Evolutionary conservation across 2,888 invertebrate species (phyloP).

Genomic region (Digitonthophagus gazella): DNA sequence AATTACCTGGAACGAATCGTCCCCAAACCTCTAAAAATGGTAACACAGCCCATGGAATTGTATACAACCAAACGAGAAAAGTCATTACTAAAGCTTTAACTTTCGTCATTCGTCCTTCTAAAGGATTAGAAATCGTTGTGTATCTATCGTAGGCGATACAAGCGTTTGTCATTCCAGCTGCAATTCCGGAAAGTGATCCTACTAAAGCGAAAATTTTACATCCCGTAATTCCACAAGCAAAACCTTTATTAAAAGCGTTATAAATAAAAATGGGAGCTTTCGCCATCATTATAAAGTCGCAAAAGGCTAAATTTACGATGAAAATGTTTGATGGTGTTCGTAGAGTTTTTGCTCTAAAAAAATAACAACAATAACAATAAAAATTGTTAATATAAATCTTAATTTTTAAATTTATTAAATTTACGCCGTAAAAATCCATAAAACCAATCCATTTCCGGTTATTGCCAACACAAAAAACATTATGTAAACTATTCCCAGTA

Average conservation of each 20-base stretch:
- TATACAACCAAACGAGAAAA: conserved; percentile 70
- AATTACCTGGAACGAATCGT: conserved; percentile 78
- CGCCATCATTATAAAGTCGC: conserved; percentile 85
- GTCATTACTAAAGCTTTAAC: conserved; percentile 79
- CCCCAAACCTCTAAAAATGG: conserved; percentile 84
- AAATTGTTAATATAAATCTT: neutral
- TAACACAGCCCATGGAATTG: conserved; percentile 77
- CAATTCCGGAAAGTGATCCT: conserved; percentile 78
- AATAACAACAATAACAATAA: neutral
- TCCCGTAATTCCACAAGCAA: conserved; percentile 68
- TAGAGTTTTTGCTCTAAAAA: conserved; percentile 64
- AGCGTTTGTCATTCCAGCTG: conserved; percentile 76
- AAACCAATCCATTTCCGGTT: conserved; percentile 80
- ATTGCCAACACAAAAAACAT: conserved; percentile 71
- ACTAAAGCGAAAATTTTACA: conserved; percentile 76
- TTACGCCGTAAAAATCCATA: conserved; percentile 80
- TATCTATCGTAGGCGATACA: conserved; percentile 82
- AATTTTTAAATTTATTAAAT: conserved; percentile 41
- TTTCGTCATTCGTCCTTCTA: conserved; percentile 76
- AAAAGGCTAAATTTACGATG: conserved; percentile 77
- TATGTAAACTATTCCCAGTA: conserved; percentile 73
- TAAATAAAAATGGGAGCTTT: conserved; percentile 84
- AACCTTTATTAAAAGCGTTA: conserved; percentile 77
- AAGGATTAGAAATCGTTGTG: conserved; percentile 76
- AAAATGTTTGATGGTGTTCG: conserved; percentile 82